phyloP scores from a whole-genome alignment of 2,888 invertebrate species.

The Eupeodes luniger region DNA sequence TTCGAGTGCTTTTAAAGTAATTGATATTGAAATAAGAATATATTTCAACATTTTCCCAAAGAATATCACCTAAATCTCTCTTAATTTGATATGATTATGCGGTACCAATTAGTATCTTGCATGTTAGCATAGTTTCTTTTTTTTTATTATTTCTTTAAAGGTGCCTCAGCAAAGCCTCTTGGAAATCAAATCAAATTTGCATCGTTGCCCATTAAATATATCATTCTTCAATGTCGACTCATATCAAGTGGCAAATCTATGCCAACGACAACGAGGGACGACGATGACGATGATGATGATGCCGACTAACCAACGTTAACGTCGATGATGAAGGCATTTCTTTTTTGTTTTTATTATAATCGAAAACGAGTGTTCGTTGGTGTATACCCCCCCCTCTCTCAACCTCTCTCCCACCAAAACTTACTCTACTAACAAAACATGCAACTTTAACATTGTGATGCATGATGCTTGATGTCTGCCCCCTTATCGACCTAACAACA shows the following conservation, averaged over 20 bases:
- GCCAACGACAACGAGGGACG: constrained; percentile 34
- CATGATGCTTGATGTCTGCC: constrained; percentile 33
- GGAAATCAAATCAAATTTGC: constrained; percentile 71
- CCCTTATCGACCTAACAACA: constrained; percentile 32
- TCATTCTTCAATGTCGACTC: constrained; percentile 72
- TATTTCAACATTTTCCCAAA: background rate
- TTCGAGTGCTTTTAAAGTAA: too few relatives aligned
- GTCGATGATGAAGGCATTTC: background rate
- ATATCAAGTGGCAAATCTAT: constrained; percentile 70
- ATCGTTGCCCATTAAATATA: constrained; percentile 71
- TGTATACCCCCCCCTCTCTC: background rate
- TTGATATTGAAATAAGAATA: background rate
- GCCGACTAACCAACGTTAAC: background rate
- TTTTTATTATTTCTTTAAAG: background rate
- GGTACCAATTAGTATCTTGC: constrained; percentile 64
- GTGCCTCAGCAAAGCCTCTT: constrained; percentile 5
- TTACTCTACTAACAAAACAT: constrained; percentile 49
- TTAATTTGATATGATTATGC: constrained; percentile 42
- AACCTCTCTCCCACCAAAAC: constrained; percentile 7
- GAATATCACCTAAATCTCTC: constrained; percentile 8
- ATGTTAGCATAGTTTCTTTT: constrained; percentile 60
- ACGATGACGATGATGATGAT: constrained; percentile 24
- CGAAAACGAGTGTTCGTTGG: constrained; percentile 14
- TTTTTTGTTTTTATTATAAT: constrained; percentile 7
- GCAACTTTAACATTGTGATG: constrained; percentile 53